Percentiles rank a stretch among this genome's conserved stretches.
phyloP scores from a whole-genome alignment of 2,797 vertebrate species.

The Manis crassicaudata region DNA sequence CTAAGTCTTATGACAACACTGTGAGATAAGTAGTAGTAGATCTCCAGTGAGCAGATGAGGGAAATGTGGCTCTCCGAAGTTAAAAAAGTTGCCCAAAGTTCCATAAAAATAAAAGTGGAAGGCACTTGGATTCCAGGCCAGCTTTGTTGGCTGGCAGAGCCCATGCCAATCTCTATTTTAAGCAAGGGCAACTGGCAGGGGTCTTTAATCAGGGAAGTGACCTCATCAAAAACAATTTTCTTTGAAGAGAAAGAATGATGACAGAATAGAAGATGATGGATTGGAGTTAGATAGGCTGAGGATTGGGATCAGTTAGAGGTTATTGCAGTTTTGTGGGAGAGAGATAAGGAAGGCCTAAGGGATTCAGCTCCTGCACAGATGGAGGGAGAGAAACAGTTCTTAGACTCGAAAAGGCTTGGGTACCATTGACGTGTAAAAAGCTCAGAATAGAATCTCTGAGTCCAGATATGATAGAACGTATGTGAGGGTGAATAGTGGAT shows the following conservation, averaged over 20 bases:
- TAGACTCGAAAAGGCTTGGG: neutral
- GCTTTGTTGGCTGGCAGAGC: neutral
- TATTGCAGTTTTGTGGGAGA: neutral
- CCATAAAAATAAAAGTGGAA: constrained; percentile 49
- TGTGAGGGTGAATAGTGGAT: neutral
- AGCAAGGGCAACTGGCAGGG: constrained; percentile 41
- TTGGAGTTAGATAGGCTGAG: neutral
- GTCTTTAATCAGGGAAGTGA: constrained; percentile 55
- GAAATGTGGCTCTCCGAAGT: constrained; percentile 2
- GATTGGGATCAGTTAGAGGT: neutral
- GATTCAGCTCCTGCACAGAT: neutral
- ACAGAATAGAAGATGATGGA: constrained; percentile 10
- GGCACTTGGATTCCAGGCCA: constrained; percentile 37
- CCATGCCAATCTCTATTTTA: constrained; percentile 59
- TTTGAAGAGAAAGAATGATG: constrained; percentile 41
- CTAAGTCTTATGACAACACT: neutral
- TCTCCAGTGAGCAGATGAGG: neutral
- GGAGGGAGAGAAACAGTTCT: neutral
- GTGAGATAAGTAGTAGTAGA: neutral
- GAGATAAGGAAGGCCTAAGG: neutral
- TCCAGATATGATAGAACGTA: neutral
- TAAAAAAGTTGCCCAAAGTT: neutral
- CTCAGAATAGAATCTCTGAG: constrained; percentile 8
- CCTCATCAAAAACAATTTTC: neutral
- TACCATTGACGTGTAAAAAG: neutral